Percentiles rank a stretch among this genome's conserved stretches.
Evolutionary conservation across 37 sponge, comb jelly and placozoan species (phyloP).

Genomic region (Tethya wilhelma): DNA sequence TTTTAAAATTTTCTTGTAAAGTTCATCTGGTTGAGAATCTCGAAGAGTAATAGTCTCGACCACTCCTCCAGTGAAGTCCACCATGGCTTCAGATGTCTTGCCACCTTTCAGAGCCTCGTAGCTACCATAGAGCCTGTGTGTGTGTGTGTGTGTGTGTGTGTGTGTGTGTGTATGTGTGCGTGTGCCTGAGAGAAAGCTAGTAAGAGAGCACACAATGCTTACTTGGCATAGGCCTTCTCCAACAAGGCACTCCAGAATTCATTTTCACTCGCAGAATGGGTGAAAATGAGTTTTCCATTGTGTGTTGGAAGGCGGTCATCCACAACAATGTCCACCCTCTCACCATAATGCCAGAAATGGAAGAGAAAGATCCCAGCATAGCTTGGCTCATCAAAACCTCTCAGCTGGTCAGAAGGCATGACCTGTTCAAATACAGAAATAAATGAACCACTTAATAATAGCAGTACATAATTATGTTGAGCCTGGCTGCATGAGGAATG

Average conservation of each 20-base stretch:
- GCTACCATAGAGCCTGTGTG: constrained; percentile 76
- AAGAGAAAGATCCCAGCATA: constrained; percentile 90
- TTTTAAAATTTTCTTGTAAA: constrained; percentile 50
- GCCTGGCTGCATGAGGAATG: too few species aligned
- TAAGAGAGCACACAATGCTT: too few species aligned
- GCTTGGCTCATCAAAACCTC: too few species aligned
- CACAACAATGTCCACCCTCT: constrained; percentile 86
- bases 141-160: too few species aligned
- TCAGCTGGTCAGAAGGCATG: too few species aligned
- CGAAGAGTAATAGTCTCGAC: constrained; percentile 73
- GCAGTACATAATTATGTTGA: too few species aligned
- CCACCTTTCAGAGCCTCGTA: constrained; percentile 93
- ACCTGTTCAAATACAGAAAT: too few species aligned
- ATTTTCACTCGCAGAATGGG: constrained; percentile 78
- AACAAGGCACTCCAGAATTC: constrained; percentile 99
- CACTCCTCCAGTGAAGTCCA: constrained; percentile 93
- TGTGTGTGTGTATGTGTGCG: too few species aligned
- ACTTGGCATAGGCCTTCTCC: constrained; percentile 99
- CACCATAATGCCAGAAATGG: constrained; percentile 89
- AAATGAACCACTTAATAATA: too few species aligned
- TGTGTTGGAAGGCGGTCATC: constrained; percentile 89
- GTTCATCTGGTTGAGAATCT: neutral
- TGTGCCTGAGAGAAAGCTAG: too few species aligned
- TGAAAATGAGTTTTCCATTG: constrained; percentile 84
- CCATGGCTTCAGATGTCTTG: constrained; percentile 86